These are phyloP conservation scores for Porites lobata DNA, from an alignment of 92 coral and sea anemone species.

Conservation along the genomic window DNA sequence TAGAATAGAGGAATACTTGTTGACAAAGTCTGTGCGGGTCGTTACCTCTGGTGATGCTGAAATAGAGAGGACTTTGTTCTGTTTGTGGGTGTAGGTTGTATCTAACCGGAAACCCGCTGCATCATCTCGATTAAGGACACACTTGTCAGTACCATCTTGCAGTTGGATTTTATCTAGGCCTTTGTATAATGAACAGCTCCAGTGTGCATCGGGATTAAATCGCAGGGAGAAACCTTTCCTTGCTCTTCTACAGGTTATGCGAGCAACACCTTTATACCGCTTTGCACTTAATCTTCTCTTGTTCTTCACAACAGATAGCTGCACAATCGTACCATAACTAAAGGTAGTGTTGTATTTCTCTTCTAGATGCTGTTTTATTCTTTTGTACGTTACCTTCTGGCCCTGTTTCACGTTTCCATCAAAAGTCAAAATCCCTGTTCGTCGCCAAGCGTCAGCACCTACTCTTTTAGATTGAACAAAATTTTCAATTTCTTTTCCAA, in stretches of 20 bases:
- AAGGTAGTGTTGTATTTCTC: conserved; percentile 44
- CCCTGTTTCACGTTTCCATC: conserved; percentile 49
- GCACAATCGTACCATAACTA: conserved; percentile 56
- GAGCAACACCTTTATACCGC: conserved; percentile 66
- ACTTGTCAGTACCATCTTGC: conserved; percentile 22
- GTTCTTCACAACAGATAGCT: conserved; percentile 41
- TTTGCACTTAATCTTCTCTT: conserved; percentile 43
- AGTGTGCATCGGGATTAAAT: conserved; percentile 70
- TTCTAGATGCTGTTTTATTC: conserved; percentile 40
- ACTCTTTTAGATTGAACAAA: conserved; percentile 49
- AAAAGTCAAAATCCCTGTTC: conserved; percentile 60
- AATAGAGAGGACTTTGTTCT: conserved; percentile 34
- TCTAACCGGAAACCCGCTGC: conserved; percentile 37
- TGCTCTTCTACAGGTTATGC: conserved; percentile 66
- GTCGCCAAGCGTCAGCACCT: conserved; percentile 66
- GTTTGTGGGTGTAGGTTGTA: conserved; percentile 37
- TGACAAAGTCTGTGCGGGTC: conserved; percentile 41
- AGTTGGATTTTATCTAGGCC: conserved; percentile 20
- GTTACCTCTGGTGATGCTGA: conserved; percentile 34
- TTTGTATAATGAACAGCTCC: conserved; percentile 31
- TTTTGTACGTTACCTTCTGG: conserved; percentile 40
- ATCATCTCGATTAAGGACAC: conserved; percentile 44
- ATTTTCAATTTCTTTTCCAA: conserved; percentile 57
- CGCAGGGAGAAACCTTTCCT: conserved; percentile 59
- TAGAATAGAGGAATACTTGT: conserved; percentile 31